Percentiles rank a stretch among this genome's conserved stretches.
phyloP scores from a whole-genome alignment of 2,113 vertebrate species.

The Melospiza georgiana region DNA sequence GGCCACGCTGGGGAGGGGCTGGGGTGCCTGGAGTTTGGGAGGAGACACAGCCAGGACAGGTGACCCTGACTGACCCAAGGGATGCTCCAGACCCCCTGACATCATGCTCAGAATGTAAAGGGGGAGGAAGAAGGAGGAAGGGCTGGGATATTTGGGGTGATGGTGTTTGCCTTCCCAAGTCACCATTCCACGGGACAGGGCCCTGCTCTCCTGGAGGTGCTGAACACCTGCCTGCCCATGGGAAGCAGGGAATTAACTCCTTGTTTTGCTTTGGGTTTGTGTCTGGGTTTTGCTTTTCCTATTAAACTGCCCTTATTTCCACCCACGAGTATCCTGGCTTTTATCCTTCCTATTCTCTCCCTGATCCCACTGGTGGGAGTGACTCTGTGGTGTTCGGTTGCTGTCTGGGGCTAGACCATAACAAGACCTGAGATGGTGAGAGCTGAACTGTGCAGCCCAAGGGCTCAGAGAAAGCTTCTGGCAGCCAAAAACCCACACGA shows the following conservation, averaged over 20 bases:
- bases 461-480: not conserved
- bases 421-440: not conserved
- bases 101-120: not conserved
- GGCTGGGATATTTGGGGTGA: not conserved
- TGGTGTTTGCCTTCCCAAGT: not conserved
- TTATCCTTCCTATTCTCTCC: too few species aligned
- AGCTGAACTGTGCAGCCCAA: not conserved
- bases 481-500: not conserved
- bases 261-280: not conserved
- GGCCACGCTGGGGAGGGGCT: not conserved
- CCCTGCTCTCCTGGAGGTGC: not conserved
- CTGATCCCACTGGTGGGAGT: not conserved
- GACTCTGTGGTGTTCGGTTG: not conserved
- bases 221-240: not conserved
- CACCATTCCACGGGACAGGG: fast-evolving
- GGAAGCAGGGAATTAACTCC: not conserved
- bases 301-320: not conserved
- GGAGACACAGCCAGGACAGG: not conserved
- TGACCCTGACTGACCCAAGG: not conserved
- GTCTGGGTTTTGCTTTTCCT: not conserved
- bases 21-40: not conserved
- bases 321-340: not conserved
- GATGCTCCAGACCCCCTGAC: not conserved
- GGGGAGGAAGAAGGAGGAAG: not conserved
- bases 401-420: not conserved